phyloP scores from a whole-genome alignment of 2,888 invertebrate genomes.

The Zelleria hepariella region DNA sequence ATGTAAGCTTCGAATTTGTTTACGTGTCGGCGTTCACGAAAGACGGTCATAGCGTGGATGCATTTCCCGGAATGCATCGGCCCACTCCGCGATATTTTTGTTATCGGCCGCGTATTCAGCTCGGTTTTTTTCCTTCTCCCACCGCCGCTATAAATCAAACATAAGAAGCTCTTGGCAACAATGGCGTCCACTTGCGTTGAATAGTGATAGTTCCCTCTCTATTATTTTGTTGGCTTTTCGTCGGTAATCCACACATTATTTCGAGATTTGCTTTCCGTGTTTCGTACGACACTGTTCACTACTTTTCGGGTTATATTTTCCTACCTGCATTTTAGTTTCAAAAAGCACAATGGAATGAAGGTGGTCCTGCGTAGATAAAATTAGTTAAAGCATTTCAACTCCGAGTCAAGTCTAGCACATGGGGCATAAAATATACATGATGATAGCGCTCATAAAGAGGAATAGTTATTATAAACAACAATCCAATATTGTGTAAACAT shows the following conservation, averaged over 20 bases:
- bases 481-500: conserved; percentile 2
- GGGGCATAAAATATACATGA: not conserved
- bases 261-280: conserved; percentile 12
- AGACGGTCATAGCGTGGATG: conserved; percentile 50
- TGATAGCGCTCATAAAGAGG: conserved; percentile 10
- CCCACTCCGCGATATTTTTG: conserved; percentile 60
- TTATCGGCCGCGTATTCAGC: conserved; percentile 10
- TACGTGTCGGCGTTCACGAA: not conserved
- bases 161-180: conserved; percentile 15
- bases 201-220: conserved; percentile 14
- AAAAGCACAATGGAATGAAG: too few relatives aligned
- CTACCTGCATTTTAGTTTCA: too few relatives aligned
- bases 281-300: too few relatives aligned
- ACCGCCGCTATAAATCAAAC: conserved; percentile 15
- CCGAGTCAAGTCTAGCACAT: not conserved
- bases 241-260: conserved; percentile 16
- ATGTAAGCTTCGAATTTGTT: not conserved
- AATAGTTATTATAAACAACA: not conserved
- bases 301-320: too few relatives aligned
- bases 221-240: conserved; percentile 9
- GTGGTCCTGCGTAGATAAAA: too few relatives aligned
- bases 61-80: conserved; percentile 66
- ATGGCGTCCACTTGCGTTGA: conserved; percentile 14
- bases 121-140: not conserved
- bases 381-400: too few relatives aligned